These are phyloP conservation scores for Cariama cristata DNA, from an alignment of 2,113 vertebrate species.

Conservation along the genomic window DNA sequence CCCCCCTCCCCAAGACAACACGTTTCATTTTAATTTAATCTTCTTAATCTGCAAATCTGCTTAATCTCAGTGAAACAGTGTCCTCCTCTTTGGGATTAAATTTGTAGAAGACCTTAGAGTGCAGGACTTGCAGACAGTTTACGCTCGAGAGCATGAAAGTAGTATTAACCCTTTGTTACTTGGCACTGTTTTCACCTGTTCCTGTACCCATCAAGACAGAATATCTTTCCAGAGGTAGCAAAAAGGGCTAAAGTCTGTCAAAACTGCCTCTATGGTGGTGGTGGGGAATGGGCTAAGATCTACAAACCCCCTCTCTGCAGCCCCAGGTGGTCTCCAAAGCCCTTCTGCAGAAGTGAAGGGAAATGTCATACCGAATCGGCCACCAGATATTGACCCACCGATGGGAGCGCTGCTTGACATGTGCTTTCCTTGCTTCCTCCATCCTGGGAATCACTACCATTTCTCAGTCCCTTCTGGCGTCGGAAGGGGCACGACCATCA, in stretches of 20 bases:
- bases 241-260: background rate
- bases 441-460: background rate
- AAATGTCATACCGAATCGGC: rapidly evolving
- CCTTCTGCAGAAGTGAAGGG: background rate
- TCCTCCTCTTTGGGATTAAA: background rate
- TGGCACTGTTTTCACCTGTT: background rate
- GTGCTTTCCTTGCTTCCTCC: background rate
- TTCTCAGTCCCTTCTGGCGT: rapidly evolving
- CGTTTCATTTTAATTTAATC: background rate
- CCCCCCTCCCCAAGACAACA: no score
- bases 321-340: background rate
- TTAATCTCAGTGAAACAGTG: background rate
- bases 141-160: background rate
- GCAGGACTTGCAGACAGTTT: background rate
- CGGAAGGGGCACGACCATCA: background rate
- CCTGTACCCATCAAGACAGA: rapidly evolving
- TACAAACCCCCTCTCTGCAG: background rate
- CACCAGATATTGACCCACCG: background rate
- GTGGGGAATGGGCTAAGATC: background rate
- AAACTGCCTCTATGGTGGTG: background rate
- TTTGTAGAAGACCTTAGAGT: background rate
- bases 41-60: background rate
- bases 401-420: background rate
- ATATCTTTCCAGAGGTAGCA: background rate
- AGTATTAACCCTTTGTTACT: background rate